phyloP scores from a whole-genome alignment of 1,140 invertebrate genomes.

The Drosophila cardini region DNA sequence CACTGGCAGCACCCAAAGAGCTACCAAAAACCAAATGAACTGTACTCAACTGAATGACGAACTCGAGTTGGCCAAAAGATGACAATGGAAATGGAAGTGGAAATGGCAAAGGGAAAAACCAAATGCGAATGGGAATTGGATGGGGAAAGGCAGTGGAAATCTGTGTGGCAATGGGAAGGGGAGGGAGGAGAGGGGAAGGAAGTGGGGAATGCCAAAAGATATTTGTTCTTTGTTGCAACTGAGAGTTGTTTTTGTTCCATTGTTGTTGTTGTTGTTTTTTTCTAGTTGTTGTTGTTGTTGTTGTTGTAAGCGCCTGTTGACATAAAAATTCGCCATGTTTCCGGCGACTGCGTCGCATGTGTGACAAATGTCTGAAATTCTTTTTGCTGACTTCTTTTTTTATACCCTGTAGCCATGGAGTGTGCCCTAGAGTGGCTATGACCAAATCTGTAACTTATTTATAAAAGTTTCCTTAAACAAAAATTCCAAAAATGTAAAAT shows the following conservation, averaged over 20 bases:
- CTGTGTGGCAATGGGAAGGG: too few species aligned
- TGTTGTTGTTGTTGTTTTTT: constrained; percentile 13
- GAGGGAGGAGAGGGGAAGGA: too few species aligned
- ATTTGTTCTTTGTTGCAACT: constrained; percentile 26
- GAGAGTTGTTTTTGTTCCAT: constrained; percentile 10
- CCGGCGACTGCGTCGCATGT: constrained; percentile 70
- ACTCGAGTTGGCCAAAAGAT: constrained; percentile 48
- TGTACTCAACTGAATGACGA: constrained; percentile 66
- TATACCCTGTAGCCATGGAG: constrained; percentile 1
- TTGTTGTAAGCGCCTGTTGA: constrained; percentile 58
- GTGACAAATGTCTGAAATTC: constrained; percentile 75
- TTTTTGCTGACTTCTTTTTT: constrained; percentile 46
- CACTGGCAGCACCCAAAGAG: background rate
- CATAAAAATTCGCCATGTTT: constrained; percentile 67
- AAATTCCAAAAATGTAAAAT: too few species aligned
- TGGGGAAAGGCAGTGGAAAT: too few species aligned
- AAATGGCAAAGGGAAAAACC: constrained; percentile 23
- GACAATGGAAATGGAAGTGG: constrained; percentile 50
- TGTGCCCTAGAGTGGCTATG: background rate
- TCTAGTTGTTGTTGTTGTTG: constrained; percentile 18
- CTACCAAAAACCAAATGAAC: constrained; percentile 57
- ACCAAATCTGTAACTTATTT: too few species aligned
- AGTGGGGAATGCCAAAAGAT: constrained; percentile 5
- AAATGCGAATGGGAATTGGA: constrained; percentile 8
- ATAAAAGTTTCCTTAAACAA: too few species aligned